Evolutionary conservation across 1,140 invertebrate genomes (phyloP), one percentile per base, ranked within the genome.

Genomic region (Drosophila elegans): DNA sequence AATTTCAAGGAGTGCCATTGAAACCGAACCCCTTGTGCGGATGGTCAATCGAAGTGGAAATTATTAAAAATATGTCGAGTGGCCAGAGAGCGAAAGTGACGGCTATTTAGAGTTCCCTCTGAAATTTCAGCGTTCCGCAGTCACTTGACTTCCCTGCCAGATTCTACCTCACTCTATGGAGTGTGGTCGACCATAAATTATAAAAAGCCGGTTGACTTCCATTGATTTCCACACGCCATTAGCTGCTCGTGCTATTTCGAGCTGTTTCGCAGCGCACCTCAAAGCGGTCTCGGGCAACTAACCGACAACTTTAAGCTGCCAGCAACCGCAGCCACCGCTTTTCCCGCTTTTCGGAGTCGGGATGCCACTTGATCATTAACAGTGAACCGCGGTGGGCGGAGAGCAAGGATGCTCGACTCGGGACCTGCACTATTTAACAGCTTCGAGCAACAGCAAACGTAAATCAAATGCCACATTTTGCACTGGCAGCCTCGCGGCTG

Each of bases 401-500:
- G n/a, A 13, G 55, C 12, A 11, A 42, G 36, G 34, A 10, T 41
- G 29, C 29, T 21, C 36, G 25, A 27, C 16, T 29, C 25, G 32
- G 41, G 29, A 62, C 46, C 60, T 32, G 52, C 48, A 49, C 66
- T 71, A 55, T 72, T 89, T 78, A 84, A 88, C 73, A 78, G 76
- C 80, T 72, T 66, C 55, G 41, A 72, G 84, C 77, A 78, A 80
- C 78, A 74, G 77, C 62, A 59, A 83, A 63, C 84, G 77, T 88
- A 89, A 88, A 88, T 88, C 85, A 89, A 89, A 68, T 74, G 80
- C 63, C 73, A 89, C 83, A 88, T 74, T 80, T 49, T 72, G 67
- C 73, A 72, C 21, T 80, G 73, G 68, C 80, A 80, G 61, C 38
- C 13, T 11, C 4, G 13, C 36, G 29, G 56, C 55, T 29, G 29